Evolutionary conservation across 1,140 invertebrate species (phyloP), one percentile per base, ranked within the genome.

Genomic region (Drosophila suzukii): DNA sequence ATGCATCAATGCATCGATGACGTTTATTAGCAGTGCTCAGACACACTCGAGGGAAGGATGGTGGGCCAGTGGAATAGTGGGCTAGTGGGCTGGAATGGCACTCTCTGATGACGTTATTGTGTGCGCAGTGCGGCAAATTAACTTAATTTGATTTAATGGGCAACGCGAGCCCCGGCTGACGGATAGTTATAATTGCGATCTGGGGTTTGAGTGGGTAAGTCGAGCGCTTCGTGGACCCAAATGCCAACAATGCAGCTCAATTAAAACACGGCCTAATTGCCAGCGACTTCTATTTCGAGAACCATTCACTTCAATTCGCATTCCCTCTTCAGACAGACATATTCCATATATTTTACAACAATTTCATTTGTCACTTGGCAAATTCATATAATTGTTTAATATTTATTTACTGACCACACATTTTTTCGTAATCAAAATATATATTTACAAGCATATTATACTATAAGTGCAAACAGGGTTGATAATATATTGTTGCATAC

Each of bases 1-100:
- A 86, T 86, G 83, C 83, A 88, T 88, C 82, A 82, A 79, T 88
- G 83, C 78, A 86, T 82, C 83, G 83, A 86, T 86, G 83, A 86
- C 83, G 79, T 88, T 86, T 86, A 86, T 86, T 88, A 88, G 83
- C 83, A 75, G 79, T 74, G 65, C 83, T 83, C 83, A 79, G 83
- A 78, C 65, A 70, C 82, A 63, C 63, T 81, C 44, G 34, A 73
- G 24, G 49, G n/a, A 12, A 12, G 15, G 47, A 5, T 32, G 30
- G 30, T 32, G 30, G 30, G 30, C 4, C 4, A 30, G 6, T 32
- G 30, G 30, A 1, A 1, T 10, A 27, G 27, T 27, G 27, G 32
- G 7, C 32, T 34, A 32, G 7, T 34, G 32, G 32, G 32, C 1
- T 34, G 32, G 38, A 12, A 13, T 15, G 15, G 27, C 24, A 24